These are phyloP conservation scores for Bombyx huttoni DNA, from an alignment of 2,888 invertebrate genomes.

Conservation along the genomic window DNA sequence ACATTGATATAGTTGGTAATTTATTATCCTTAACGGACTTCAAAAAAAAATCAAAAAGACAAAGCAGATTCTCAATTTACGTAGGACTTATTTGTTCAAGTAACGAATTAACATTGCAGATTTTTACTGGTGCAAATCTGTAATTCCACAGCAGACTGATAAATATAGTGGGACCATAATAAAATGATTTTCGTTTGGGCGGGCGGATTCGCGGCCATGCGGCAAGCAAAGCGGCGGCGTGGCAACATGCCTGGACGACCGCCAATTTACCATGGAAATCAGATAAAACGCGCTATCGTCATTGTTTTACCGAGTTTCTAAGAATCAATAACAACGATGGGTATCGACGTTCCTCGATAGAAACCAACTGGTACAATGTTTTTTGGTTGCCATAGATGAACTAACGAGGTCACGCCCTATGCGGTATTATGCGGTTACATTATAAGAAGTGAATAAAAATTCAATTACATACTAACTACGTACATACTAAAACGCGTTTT, in stretches of 20 bases:
- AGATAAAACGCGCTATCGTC: slow-evolving; percentile 26
- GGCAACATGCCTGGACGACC: slow-evolving; percentile 43
- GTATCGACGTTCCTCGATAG: slow-evolving; percentile 22
- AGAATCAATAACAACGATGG: slow-evolving; percentile 14
- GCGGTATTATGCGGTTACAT: no score
- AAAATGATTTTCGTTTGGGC: slow-evolving; percentile 14
- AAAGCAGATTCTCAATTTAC: no score
- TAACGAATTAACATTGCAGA: no score
- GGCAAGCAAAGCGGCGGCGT: slow-evolving; percentile 16
- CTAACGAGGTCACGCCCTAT: no score
- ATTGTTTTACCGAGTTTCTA: slow-evolving; percentile 29
- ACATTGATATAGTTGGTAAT: no score
- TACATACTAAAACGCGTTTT: no score
- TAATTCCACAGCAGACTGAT: background rate
- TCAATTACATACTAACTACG: no score
- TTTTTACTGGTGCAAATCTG: no score
- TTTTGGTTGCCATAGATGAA: background rate
- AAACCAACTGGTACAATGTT: slow-evolving; percentile 6
- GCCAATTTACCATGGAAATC: slow-evolving; percentile 49
- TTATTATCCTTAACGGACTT: no score
- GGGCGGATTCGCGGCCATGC: slow-evolving; percentile 7
- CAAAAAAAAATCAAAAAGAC: no score
- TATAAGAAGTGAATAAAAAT: no score
- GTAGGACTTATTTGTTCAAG: no score
- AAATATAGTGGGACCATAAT: slow-evolving; percentile 4